Base-by-base conservation (phyloP, 1,140 invertebrate species). In the Lutraria rhynchaena region DNA sequence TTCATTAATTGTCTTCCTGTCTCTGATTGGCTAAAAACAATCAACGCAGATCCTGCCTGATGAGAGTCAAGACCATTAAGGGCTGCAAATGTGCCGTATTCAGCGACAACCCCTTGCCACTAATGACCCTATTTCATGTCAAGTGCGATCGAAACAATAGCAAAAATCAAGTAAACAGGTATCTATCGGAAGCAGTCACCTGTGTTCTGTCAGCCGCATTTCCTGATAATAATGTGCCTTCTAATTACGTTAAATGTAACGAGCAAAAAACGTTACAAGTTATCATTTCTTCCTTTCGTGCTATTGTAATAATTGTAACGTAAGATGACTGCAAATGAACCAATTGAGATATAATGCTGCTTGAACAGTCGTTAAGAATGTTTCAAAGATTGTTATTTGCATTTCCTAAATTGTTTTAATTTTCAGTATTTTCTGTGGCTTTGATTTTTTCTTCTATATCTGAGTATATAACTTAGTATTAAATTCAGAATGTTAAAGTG, bases 51-150 rank as follows among this genome's bases (percentile, higher is more conserved):
- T 55, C 1, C 29, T 15, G 19, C 31, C 44, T 31, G 69, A 71
- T 71, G 49, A 35, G 49, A 51, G 51, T 53, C 69, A 13, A 17
- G 27, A 7, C 51, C 69, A 71, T 71, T 71, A 71, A 29, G n/a
- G 49, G n/a, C 29, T 29, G 11, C 9, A 41, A 69, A 55, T 71
- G 69, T 51, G 19, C 57, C 51, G 35, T 71, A 55, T 55, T 24
- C 57, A 37, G 46, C 53, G 33, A 71, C 9, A 24, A 67, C 2
- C 29, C n/a, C 49, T 41, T 35, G 57, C 46, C 44, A 46, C 49
- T 77, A 77, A 77, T 51, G 75, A 77, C 37, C 27, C n/a, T 3
- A 35, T 77, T 41, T 67, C 75, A 77, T 77, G 75, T 53, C 61
- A 67, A 5, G 49, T 49, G 61, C 27, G 44, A 22, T 57, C 19